Base-by-base conservation (phyloP, 37 sponge, comb jelly and placozoan species). In the Crambe crambe region DNA sequence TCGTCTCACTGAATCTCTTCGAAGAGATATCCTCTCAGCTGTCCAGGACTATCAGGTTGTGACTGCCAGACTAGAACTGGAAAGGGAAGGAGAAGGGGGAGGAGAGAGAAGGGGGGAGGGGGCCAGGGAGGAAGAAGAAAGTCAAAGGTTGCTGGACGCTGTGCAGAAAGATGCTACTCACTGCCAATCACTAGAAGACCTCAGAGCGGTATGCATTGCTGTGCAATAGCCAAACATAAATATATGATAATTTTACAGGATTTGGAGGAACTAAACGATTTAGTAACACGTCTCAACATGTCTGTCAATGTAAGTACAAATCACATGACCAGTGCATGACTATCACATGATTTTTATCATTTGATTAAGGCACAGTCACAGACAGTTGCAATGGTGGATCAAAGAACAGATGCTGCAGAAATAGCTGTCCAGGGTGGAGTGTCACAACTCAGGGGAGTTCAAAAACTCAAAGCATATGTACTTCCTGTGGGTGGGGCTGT, bases 401-500 rank as follows among this genome's bases (percentile, higher is more conserved):
- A 20, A n/a, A 54, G n/a, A 20, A 56, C 42, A 22, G 57, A 56
- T 23, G 1, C 25, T 1, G 57, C 74, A 6, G 36, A 10, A 5
- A 1, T 56, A 2, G 10, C 3, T 27, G 36, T 73, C 32, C 35
- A 51, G 30, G 66, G 66, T 17, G 66, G 71, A 3, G 71, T 43
- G n/a, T 32, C 42, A 1, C 12, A 70, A 15, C 71, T 70, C 43
- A 40, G 43, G 23, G 35, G 56, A 30, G 82, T 57, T 42, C 25
- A 25, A 27, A 32, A 26, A 71, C 58, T 82, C 20, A 90, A 86
- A 37, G 9, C 73, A 18, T 85, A 81, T 67, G 27, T 88, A n/a
- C 68, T 85, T 34, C 93, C 93, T 30, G 78, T 92, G 63, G 85
- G 82, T 43, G 93, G 93, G 56, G 93, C 89, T 10, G 23, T 92